phyloP scores from a whole-genome alignment of 2,113 vertebrate genomes.

The Coptodon bakossiorum region DNA sequence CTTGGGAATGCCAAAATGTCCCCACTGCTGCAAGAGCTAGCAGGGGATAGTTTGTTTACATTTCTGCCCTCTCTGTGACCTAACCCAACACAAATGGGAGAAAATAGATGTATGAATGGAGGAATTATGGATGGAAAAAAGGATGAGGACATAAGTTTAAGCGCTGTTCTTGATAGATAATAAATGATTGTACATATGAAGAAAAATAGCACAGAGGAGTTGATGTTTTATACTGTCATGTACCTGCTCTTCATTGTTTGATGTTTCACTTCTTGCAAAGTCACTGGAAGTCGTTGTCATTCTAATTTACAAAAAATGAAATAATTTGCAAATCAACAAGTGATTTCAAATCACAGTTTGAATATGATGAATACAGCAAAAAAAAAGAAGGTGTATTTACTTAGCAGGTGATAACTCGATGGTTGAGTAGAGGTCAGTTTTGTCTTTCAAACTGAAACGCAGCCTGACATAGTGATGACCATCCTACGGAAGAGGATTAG shows the following conservation, averaged over 20 bases:
- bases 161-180: fast-evolving
- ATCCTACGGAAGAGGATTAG: too few species aligned
- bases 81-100: fast-evolving
- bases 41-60: background rate
- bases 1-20: background rate
- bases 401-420: background rate
- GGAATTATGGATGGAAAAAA: background rate
- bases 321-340: background rate
- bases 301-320: fast-evolving
- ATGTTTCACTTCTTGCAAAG: background rate
- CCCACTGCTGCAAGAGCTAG: background rate
- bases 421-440: background rate
- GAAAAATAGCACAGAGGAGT: background rate
- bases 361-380: background rate
- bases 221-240: background rate
- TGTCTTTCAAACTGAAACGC: background rate
- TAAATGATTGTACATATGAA: background rate
- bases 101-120: background rate
- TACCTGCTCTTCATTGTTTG: background rate
- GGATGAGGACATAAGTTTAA: background rate
- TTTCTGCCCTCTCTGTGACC: background rate
- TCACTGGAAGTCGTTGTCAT: background rate
- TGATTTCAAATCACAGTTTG: background rate
- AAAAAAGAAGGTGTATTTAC: background rate
- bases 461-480: background rate